Evolutionary conservation across 2,797 vertebrate genomes (phyloP).

Genomic region (Xerus rutilus): DNA sequence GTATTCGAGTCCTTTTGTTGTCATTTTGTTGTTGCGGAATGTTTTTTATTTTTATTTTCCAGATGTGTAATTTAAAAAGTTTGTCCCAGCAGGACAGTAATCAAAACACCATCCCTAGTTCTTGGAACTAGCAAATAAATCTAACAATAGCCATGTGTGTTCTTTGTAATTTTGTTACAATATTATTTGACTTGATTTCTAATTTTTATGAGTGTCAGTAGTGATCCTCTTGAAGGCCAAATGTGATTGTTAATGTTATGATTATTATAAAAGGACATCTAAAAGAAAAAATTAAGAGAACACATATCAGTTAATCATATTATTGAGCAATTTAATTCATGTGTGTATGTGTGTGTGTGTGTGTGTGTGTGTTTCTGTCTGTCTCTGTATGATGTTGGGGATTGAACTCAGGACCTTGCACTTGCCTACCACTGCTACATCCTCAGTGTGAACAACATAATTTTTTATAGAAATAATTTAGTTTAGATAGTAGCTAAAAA

Average conservation of each 20-base stretch:
- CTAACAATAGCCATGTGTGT: not conserved
- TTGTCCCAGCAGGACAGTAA: not conserved
- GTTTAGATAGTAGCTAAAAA: constrained; percentile 18
- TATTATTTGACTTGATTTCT: constrained; percentile 24
- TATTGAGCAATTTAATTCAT: constrained; percentile 30
- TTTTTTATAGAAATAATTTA: constrained; percentile 40
- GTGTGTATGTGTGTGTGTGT: not conserved
- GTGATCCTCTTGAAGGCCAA: constrained; percentile 11
- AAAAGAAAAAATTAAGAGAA: constrained; percentile 42
- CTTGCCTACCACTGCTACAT: not conserved
- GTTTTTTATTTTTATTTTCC: constrained; percentile 23
- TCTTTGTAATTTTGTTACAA: not conserved
- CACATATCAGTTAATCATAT: not conserved
- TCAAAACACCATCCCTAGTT: not conserved
- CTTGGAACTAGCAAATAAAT: not conserved
- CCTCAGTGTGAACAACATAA: not conserved
- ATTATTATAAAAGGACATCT: not conserved
- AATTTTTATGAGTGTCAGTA: not conserved
- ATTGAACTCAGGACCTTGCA: not conserved
- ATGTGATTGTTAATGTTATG: not conserved
- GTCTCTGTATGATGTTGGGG: not conserved
- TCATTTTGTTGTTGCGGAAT: constrained; percentile 8
- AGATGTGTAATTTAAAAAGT: not conserved
- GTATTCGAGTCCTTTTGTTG: constrained; percentile 87
- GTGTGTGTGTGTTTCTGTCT: not conserved